These are phyloP conservation scores for Vanessa tameamea DNA, from an alignment of 1,140 invertebrate species.

Conservation along the genomic window DNA sequence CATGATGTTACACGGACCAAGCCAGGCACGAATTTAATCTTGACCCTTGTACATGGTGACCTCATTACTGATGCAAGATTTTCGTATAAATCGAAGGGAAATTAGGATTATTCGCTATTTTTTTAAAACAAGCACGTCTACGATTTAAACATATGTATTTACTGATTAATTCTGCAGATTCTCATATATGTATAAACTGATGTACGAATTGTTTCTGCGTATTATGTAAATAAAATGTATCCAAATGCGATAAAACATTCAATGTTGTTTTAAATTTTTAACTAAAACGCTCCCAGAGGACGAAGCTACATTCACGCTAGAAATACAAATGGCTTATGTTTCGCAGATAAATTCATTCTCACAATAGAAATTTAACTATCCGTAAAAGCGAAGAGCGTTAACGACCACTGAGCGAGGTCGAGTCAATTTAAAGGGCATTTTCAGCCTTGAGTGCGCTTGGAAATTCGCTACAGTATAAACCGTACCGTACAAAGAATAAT, in stretches of 20 bases:
- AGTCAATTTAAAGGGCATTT: slow-evolving; percentile 47
- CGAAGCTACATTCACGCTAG: slow-evolving; percentile 3
- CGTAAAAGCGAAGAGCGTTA: slow-evolving; percentile 51
- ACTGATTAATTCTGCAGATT: too few relatives aligned
- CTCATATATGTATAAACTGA: too few relatives aligned
- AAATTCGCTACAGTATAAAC: slow-evolving; percentile 7
- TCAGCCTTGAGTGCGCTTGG: slow-evolving; percentile 37
- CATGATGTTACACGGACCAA: too few relatives aligned
- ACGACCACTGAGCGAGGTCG: slow-evolving; percentile 48
- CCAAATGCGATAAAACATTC: background rate
- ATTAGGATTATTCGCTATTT: too few relatives aligned
- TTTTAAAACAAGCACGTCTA: too few relatives aligned
- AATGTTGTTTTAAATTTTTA: slow-evolving; percentile 12
- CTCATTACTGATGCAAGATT: too few relatives aligned
- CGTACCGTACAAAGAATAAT: background rate
- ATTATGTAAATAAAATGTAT: background rate
- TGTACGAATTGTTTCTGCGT: too few relatives aligned
- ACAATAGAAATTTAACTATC: slow-evolving; percentile 60
- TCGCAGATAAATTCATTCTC: slow-evolving; percentile 29
- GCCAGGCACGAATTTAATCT: too few relatives aligned
- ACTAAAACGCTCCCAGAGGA: slow-evolving; percentile 17
- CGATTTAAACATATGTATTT: too few relatives aligned
- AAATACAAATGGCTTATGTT: slow-evolving; percentile 20
- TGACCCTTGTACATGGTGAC: too few relatives aligned
- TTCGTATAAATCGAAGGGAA: too few relatives aligned